phyloP scores from a whole-genome alignment of 2,797 vertebrate genomes.

The Tympanoctomys barrerae region DNA sequence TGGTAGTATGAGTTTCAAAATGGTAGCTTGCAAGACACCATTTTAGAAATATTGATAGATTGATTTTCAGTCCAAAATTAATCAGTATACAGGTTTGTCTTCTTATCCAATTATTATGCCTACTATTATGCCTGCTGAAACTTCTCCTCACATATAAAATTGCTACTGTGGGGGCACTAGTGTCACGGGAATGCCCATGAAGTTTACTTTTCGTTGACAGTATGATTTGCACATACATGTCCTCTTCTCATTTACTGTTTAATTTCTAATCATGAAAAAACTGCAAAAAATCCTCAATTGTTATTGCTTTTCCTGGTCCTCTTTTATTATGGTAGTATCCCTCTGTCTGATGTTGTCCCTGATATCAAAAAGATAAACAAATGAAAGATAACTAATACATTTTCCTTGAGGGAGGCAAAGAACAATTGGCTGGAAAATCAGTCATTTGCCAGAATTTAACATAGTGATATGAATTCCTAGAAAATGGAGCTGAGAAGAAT shows the following conservation, averaged over 20 bases:
- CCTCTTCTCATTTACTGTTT: conserved; percentile 4
- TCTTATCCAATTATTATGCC: background rate
- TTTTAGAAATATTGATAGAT: conserved; percentile 46
- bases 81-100: conserved; percentile 1
- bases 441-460: background rate
- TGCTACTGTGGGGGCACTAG: background rate
- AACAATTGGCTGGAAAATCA: conserved; percentile 7
- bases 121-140: background rate
- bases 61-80: conserved; percentile 52
- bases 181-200: background rate
- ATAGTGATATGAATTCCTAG: conserved; percentile 15
- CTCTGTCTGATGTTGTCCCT: background rate
- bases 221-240: background rate
- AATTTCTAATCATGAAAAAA: conserved; percentile 48
- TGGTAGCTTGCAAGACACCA: conserved; percentile 43
- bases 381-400: background rate
- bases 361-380: conserved; percentile 9
- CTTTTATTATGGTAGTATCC: background rate
- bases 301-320: conserved; percentile 1
- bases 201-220: conserved; percentile 7
- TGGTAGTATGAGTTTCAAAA: conserved; percentile 63
- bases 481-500: background rate
- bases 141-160: background rate
- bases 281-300: background rate
- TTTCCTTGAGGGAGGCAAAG: background rate